These are phyloP conservation scores for Pseudomyrmex gracilis DNA, from an alignment of 1,140 invertebrate genomes.

Conservation along the genomic window DNA sequence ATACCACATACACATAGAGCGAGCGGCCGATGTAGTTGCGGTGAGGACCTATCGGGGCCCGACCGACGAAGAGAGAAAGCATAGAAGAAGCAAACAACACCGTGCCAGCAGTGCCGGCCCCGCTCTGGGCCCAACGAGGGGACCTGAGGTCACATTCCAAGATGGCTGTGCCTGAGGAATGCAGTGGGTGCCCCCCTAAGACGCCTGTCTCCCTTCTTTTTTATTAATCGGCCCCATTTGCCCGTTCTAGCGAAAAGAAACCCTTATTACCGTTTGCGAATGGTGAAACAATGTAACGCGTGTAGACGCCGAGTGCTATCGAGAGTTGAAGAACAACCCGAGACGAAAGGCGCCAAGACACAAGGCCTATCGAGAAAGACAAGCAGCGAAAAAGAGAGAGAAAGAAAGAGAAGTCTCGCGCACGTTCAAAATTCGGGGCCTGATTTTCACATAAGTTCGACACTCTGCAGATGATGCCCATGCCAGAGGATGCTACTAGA, in stretches of 20 bases:
- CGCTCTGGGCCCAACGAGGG: conserved; percentile 79
- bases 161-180: conserved; percentile 86
- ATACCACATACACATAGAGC: neutral
- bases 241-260: conserved; percentile 78
- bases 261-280: conserved; percentile 40
- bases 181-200: conserved; percentile 84
- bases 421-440: conserved; percentile 68
- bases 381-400: conserved; percentile 37
- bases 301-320: conserved; percentile 38
- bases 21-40: neutral
- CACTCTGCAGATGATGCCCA: conserved; percentile 80
- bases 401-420: conserved; percentile 40
- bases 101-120: conserved; percentile 71
- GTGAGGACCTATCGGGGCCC: neutral
- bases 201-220: conserved; percentile 77
- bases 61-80: neutral
- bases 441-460: conserved; percentile 72
- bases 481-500: conserved; percentile 81
- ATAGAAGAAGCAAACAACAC: conserved; percentile 55
- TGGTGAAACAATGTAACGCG: conserved; percentile 37
- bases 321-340: conserved; percentile 48
- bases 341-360: conserved; percentile 50
- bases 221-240: conserved; percentile 82
- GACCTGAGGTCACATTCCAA: conserved; percentile 86
- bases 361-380: conserved; percentile 48